Percentiles rank a stretch among this genome's conserved stretches.
These are phyloP conservation scores for Neoniphon sammara DNA, from an alignment of 2,797 vertebrate species.

Conservation along the genomic window DNA sequence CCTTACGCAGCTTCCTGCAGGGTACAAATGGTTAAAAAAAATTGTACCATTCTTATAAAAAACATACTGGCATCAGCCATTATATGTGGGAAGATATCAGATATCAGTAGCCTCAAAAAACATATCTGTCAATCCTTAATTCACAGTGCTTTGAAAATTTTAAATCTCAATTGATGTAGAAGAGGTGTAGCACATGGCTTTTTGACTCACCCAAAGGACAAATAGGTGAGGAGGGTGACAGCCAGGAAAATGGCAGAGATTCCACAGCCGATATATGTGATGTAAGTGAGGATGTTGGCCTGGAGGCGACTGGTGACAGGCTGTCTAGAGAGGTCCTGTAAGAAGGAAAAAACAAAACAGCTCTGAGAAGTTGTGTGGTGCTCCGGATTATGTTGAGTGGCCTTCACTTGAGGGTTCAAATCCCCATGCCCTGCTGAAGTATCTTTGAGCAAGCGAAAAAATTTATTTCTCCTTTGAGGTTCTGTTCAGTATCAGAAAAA, in stretches of 20 bases:
- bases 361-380: neutral
- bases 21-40: slow-evolving; percentile 6
- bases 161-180: neutral
- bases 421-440: neutral
- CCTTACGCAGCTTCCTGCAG: slow-evolving; percentile 92
- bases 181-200: neutral
- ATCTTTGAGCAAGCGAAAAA: too few species aligned
- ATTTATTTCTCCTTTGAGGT: too few species aligned
- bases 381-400: too few species aligned
- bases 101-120: too few species aligned
- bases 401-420: too few species aligned
- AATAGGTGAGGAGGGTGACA: slow-evolving; percentile 93
- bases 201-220: slow-evolving; percentile 91
- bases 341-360: slow-evolving; percentile 51
- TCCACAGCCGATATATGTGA: slow-evolving; percentile 96
- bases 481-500: neutral
- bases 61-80: too few species aligned
- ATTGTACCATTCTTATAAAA: neutral
- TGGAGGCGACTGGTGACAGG: slow-evolving; percentile 71
- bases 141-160: neutral
- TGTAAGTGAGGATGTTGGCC: slow-evolving; percentile 89
- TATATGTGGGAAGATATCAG: too few species aligned
- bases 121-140: too few species aligned
- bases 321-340: slow-evolving; percentile 85
- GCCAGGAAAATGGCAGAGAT: slow-evolving; percentile 95